Percentiles rank a stretch among this genome's conserved stretches.
Conservation (phyloP, 2,888 invertebrate genomes). For the Sialis fuliginosa region DNA sequence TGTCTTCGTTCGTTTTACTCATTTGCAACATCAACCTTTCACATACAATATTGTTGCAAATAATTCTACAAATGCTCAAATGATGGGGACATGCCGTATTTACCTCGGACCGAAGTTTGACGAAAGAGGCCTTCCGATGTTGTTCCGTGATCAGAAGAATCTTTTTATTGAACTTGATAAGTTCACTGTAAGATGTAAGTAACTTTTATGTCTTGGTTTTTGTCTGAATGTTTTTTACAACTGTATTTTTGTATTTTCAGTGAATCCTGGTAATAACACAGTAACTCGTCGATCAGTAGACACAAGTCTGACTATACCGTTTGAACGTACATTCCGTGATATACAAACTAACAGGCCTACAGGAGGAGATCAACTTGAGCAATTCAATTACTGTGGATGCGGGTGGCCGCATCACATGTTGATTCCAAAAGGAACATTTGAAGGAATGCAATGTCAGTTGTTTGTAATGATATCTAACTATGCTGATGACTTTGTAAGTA, state of each 20-base stretch:
- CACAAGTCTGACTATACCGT: slow-evolving; percentile 69
- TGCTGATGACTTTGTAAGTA: slow-evolving; percentile 39
- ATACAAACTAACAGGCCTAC: slow-evolving; percentile 41
- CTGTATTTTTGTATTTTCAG: slow-evolving; percentile 22
- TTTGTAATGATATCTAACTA: slow-evolving; percentile 67
- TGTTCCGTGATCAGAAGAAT: slow-evolving; percentile 40
- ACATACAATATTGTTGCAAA: slow-evolving; percentile 42
- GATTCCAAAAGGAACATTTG: slow-evolving; percentile 47
- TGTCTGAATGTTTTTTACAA: neutral
- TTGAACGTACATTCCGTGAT: slow-evolving; percentile 62
- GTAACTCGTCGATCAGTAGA: slow-evolving; percentile 46
- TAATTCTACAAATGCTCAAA: slow-evolving; percentile 29
- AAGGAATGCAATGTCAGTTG: slow-evolving; percentile 47
- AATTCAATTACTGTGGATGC: slow-evolving; percentile 73
- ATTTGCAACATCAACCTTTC: slow-evolving; percentile 59
- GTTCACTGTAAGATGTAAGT: slow-evolving; percentile 42
- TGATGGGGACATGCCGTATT: slow-evolving; percentile 46
- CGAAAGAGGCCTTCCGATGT: slow-evolving; percentile 44
- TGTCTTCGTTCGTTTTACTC: slow-evolving; percentile 55
- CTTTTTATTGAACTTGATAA: slow-evolving; percentile 59
- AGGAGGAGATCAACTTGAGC: slow-evolving; percentile 30
- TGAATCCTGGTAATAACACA: slow-evolving; percentile 46
- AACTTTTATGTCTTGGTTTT: neutral
- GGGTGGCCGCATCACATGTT: slow-evolving; percentile 78
- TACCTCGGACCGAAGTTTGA: slow-evolving; percentile 48